Evolutionary conservation across 1,140 invertebrate species (phyloP), one percentile per base, ranked within the genome.

Genomic region (Tetramorium alpestre): DNA sequence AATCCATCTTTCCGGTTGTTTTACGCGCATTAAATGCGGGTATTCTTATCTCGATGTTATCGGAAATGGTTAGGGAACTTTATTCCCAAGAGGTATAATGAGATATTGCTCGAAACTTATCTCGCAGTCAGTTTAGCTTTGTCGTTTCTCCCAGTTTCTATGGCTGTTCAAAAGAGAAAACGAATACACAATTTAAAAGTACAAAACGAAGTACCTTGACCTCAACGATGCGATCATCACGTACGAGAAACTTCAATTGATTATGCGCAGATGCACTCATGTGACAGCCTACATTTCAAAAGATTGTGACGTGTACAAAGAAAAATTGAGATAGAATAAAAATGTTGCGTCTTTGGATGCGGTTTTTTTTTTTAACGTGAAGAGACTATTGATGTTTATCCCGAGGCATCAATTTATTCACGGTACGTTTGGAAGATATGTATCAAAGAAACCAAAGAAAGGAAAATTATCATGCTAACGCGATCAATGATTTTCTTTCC

Each of bases 121-220:
- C 41, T 49, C 13, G 16, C 49, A 44, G 33, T 25, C 13, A 69
- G 22, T 6, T 58, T 41, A n/a, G 22, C 60, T 16, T 22, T 6
- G 33, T 56, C 33, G 58, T 18, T 69, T 54, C 47, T 25, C 6
- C 5, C 13, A 38, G 62, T 54, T 44, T 56, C 77, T 44, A 22
- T 22, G 6, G 6, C 60, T 41, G 25, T 65, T 51, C 1, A 44
- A 54, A 56, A 78, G 22, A 18, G 44, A 10, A 22, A n/a, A 47
- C 16, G 3, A 44, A 8, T 3, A 0, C 8, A 16, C 47, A 25
- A 81, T 70, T 70, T 81, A 22, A 56, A 81, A 81, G 77, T 81
- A 81, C 64, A 81, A 81, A 81, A 38, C 10, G 22, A 56, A 5
- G 33, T 16, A 18, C 38, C 64, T 56, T 81, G 77, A 70, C 64